Evolutionary conservation across 2,113 vertebrate genomes (phyloP).

Genomic region (Amblyopsis rosae): DNA sequence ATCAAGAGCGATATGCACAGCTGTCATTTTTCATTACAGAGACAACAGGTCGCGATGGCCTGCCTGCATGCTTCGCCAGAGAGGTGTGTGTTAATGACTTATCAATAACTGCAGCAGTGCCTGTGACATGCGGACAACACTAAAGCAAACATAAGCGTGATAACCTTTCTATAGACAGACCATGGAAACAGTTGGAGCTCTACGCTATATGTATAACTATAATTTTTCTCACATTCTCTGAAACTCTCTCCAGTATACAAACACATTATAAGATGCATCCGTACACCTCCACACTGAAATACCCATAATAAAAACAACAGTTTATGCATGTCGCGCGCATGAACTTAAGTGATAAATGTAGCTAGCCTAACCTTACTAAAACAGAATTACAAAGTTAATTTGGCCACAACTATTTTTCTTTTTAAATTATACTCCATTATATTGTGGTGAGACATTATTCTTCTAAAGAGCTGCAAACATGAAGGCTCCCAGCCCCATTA

Average conservation of each 20-base stretch:
- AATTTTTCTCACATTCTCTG: conserved; percentile 19
- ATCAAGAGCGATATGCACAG: conserved; percentile 56
- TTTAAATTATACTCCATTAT: too few species aligned
- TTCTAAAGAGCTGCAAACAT: conserved; percentile 29
- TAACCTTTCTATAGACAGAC: not conserved
- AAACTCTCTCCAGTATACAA: not conserved
- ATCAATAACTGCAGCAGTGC: conserved; percentile 53
- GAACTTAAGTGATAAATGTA: conserved; percentile 59
- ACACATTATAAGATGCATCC: too few species aligned
- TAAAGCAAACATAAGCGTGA: not conserved
- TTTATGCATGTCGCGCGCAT: not conserved
- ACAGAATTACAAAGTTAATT: conserved; percentile 64
- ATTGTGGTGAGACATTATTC: conserved; percentile 28
- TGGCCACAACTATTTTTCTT: conserved; percentile 18
- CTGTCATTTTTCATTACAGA: conserved; percentile 70
- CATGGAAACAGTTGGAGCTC: conserved; percentile 2
- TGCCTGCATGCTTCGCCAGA: conserved; percentile 51
- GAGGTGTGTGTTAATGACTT: conserved; percentile 65
- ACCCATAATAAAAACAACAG: too few species aligned
- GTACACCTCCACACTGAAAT: too few species aligned
- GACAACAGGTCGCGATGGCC: conserved; percentile 68
- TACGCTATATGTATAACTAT: conserved; percentile 5
- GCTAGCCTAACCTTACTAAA: conserved; percentile 39
- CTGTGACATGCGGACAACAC: conserved; percentile 1
- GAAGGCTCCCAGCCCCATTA: conserved; percentile 49